Evolutionary conservation across 2,797 vertebrate genomes (phyloP).

Genomic region (Cyprinella venusta): DNA sequence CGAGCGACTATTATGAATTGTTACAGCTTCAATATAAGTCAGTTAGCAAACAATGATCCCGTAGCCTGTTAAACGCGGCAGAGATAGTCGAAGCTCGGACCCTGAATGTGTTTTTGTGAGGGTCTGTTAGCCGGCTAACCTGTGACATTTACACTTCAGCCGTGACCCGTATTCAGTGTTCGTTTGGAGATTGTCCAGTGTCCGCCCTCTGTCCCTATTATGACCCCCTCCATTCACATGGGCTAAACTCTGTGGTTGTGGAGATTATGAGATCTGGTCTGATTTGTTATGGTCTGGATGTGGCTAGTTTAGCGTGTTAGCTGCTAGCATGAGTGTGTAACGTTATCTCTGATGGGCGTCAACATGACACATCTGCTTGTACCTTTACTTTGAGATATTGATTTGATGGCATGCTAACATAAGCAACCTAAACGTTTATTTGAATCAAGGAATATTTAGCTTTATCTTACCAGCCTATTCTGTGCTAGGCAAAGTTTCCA

Average conservation of each 20-base stretch:
- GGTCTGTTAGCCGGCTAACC: slow-evolving; percentile 31
- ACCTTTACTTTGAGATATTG: not conserved
- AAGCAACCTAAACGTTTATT: not conserved
- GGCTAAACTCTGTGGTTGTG: not conserved
- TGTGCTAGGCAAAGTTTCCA: not conserved
- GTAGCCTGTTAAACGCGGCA: not conserved
- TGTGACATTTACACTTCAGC: slow-evolving; percentile 31
- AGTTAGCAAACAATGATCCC: not conserved
- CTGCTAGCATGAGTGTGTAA: slow-evolving; percentile 25
- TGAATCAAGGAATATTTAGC: not conserved
- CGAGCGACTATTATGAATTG: not conserved
- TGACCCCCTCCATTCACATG: not conserved
- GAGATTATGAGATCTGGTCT: not conserved
- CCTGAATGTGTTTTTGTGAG: not conserved
- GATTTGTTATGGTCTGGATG: not conserved
- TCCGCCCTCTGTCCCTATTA: not conserved
- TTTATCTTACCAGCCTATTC: not conserved
- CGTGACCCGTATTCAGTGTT: not conserved
- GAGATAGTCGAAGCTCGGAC: not conserved
- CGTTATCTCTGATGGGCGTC: slow-evolving; percentile 35
- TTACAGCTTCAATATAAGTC: not conserved
- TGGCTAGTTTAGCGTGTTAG: slow-evolving; percentile 41
- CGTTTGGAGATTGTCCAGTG: slow-evolving; percentile 1
- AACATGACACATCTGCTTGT: slow-evolving; percentile 41
- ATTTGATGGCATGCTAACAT: slow-evolving; percentile 12